A percentile compares a stretch with the other conserved stretches of the same genome.
These are phyloP conservation scores for Xestia sexstrigata DNA, from an alignment of 2,888 invertebrate genomes.

Conservation along the genomic window DNA sequence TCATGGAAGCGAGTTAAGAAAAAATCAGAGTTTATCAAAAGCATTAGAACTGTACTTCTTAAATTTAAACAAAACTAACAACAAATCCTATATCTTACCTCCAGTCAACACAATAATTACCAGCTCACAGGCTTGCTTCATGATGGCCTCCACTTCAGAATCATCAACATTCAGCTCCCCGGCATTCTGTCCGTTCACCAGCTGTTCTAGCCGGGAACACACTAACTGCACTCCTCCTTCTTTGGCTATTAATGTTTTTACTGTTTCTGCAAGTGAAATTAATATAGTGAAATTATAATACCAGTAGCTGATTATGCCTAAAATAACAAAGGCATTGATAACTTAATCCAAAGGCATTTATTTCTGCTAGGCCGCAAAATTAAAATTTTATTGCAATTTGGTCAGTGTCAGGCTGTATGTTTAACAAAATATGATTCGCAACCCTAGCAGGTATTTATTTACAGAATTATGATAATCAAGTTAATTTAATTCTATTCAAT, in stretches of 20 bases:
- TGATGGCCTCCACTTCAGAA: conserved; percentile 88
- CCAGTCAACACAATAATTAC: conserved; percentile 96
- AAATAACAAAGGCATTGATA: neutral
- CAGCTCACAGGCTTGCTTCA: conserved; percentile 96
- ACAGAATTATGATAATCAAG: no score
- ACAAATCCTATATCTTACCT: conserved; percentile 88
- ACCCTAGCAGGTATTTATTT: no score
- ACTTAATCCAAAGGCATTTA: neutral
- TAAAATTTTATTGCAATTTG: no score
- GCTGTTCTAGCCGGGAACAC: conserved; percentile 92
- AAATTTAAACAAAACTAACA: neutral
- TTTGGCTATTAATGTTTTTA: conserved; percentile 94
- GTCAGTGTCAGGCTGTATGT: no score
- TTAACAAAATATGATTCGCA: no score
- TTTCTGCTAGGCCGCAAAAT: neutral
- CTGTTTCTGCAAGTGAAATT: conserved; percentile 91
- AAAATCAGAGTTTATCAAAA: neutral
- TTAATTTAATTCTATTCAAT: no score
- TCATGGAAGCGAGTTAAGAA: neutral
- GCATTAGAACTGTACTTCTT: neutral
- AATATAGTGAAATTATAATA: neutral
- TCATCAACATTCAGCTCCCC: conserved; percentile 86
- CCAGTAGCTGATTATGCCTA: no score
- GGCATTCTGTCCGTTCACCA: conserved; percentile 74
- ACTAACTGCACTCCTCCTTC: conserved; percentile 94